A percentile compares a stretch with the other conserved stretches of the same genome.
Evolutionary conservation across 2,797 vertebrate species (phyloP).

Genomic region (Gadopsis marmoratus): DNA sequence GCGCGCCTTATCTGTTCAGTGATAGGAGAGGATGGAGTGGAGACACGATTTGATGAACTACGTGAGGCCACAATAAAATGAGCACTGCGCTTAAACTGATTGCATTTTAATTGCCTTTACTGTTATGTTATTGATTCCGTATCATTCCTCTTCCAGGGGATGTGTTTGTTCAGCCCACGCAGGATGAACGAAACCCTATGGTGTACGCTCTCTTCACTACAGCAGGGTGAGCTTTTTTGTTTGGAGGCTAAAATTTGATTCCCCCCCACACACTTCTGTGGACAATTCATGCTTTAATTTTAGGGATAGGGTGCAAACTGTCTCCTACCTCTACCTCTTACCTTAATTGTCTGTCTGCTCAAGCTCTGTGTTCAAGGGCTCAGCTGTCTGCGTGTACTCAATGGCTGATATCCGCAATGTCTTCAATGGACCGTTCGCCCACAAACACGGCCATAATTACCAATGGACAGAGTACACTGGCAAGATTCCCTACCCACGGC

Average conservation of each 20-base stretch:
- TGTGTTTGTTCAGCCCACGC: constrained; percentile 88
- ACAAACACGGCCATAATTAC: constrained; percentile 91
- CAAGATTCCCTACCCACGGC: constrained; percentile 90
- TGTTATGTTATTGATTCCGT: constrained; percentile 50
- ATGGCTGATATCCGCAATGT: constrained; percentile 91
- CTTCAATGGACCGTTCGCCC: constrained; percentile 91
- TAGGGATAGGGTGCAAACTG: constrained; percentile 2
- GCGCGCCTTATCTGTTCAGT: constrained; percentile 93
- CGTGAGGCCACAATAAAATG: constrained; percentile 77
- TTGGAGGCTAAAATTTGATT: not conserved
- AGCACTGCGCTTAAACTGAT: not conserved
- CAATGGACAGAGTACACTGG: constrained; percentile 90
- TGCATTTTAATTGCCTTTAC: constrained; percentile 37
- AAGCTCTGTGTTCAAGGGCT: constrained; percentile 91
- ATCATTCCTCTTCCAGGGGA: constrained; percentile 73
- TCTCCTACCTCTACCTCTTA: constrained; percentile 25
- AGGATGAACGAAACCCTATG: constrained; percentile 88
- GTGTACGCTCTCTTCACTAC: constrained; percentile 90
- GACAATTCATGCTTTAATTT: constrained; percentile 34
- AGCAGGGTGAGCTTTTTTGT: constrained; percentile 83
- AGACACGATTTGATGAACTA: constrained; percentile 90
- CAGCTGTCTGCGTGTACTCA: constrained; percentile 90
- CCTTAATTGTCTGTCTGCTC: constrained; percentile 48
- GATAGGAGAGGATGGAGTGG: constrained; percentile 88
- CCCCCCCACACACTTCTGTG: constrained; percentile 22